phyloP scores from a whole-genome alignment of 2,888 invertebrate species.

The Trilocha varians region DNA sequence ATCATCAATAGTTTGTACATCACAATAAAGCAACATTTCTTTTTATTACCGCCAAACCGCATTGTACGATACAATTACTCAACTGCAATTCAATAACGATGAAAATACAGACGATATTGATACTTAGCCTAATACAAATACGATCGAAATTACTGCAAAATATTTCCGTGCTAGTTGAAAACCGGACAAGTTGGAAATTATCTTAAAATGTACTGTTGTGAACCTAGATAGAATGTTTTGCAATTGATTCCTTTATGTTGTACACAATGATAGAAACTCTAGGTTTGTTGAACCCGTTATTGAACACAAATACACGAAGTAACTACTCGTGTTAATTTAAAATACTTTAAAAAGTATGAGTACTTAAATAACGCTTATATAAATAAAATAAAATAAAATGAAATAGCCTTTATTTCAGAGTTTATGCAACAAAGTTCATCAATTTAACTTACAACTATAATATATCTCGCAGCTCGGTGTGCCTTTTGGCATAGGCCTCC shows the following conservation, averaged over 20 bases:
- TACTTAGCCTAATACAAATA: background rate
- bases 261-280: background rate
- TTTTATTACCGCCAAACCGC: background rate
- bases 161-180: background rate
- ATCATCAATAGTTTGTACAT: background rate
- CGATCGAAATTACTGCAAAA: background rate
- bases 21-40: background rate
- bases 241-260: background rate
- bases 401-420: no score
- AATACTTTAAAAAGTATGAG: no score
- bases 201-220: background rate
- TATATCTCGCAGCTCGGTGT: no score
- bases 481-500: no score
- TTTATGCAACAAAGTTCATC: no score
- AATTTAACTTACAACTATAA: no score
- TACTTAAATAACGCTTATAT: no score
- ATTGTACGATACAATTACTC: background rate
- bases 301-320: no score
- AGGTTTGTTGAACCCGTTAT: no score
- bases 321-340: no score
- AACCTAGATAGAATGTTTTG: background rate
- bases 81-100: background rate
- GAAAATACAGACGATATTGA: background rate
- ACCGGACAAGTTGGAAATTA: background rate
- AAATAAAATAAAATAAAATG: no score